Conservation (phyloP, 2,113 vertebrate genomes). For the Lampris incognitus region DNA sequence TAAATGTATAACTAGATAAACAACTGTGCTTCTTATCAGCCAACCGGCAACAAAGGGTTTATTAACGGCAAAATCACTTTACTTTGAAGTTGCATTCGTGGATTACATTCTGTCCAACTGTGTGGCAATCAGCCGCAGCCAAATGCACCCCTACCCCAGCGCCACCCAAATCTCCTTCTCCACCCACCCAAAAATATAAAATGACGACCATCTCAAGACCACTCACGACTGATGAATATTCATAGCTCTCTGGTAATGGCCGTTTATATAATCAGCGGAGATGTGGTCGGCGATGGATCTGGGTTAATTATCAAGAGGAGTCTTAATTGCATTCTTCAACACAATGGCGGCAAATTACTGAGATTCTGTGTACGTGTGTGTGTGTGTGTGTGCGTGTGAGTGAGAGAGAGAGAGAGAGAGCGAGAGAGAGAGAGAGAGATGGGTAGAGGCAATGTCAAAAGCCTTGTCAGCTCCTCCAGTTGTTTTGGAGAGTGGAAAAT, state of each 20-base stretch:
- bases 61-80: slow-evolving; percentile 59
- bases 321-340: slow-evolving; percentile 79
- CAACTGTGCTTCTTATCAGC: slow-evolving; percentile 43
- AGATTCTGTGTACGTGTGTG: slow-evolving; percentile 35
- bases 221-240: slow-evolving; percentile 74
- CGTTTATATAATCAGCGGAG: slow-evolving; percentile 76
- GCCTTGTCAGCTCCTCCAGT: slow-evolving; percentile 34
- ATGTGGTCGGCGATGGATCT: slow-evolving; percentile 71
- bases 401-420: neutral
- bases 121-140: slow-evolving; percentile 54
- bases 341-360: slow-evolving; percentile 66
- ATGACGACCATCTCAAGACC: slow-evolving; percentile 63
- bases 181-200: slow-evolving; percentile 65
- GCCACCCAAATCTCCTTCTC: slow-evolving; percentile 31
- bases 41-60: slow-evolving; percentile 57
- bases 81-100: slow-evolving; percentile 57
- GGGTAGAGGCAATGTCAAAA: slow-evolving; percentile 34
- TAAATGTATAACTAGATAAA: slow-evolving; percentile 44
- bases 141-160: slow-evolving; percentile 14
- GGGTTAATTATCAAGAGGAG: slow-evolving; percentile 79
- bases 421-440: neutral
- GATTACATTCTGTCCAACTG: slow-evolving; percentile 55
- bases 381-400: neutral
- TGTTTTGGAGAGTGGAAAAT: slow-evolving; percentile 44
- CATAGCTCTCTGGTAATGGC: slow-evolving; percentile 67